Base-by-base conservation (phyloP, 2,888 invertebrate genomes). In the Lysandra coridon region DNA sequence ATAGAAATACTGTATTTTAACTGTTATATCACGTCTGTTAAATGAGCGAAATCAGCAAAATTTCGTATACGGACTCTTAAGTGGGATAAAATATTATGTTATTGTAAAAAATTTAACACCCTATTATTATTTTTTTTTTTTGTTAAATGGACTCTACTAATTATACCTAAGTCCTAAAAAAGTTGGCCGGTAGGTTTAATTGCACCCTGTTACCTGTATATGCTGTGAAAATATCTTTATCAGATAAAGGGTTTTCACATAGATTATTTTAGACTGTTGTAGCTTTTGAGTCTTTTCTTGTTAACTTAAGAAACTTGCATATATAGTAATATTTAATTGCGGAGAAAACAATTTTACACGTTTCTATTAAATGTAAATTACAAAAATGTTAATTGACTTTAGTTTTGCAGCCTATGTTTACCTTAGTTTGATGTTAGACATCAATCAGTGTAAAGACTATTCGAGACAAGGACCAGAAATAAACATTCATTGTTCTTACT, bases 341-440 rank as follows among this genome's bases (percentile, higher is more conserved):
- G 17, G 12, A 30, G 30, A 64, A 30, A 64, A 30, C 1, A 62
- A 62, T 62, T 62, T 62, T 62, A 62, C 5, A 62, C 23, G 10
- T 30, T 64, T 30, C 30, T 30, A 30, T 64, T 30, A 30, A 64
- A 64, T 64, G 10, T 64, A 10, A 23, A 64, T 30, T 64, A 62
- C 62, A 62, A 64, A 30, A 64, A 64, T 64, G 64, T 64, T 64
- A 64, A 64, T 64, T 64, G 64, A 64, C 64, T 64, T 64, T 10
- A 30, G 7, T 14, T 69, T 33, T 37, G 69, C 33, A 69, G 69
- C 69, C 69, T 69, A 14, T 69, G 69, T 33, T 69, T 33, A 14
- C 69, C 33, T 69, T 17, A 69, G 4, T 33, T 23, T 69, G 30
- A 14, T 69, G 30, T 33, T 14, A 33, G 69, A 33, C 69, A 14